phyloP scores from a whole-genome alignment of 2,113 vertebrate species.

The Oryzias javanicus region DNA sequence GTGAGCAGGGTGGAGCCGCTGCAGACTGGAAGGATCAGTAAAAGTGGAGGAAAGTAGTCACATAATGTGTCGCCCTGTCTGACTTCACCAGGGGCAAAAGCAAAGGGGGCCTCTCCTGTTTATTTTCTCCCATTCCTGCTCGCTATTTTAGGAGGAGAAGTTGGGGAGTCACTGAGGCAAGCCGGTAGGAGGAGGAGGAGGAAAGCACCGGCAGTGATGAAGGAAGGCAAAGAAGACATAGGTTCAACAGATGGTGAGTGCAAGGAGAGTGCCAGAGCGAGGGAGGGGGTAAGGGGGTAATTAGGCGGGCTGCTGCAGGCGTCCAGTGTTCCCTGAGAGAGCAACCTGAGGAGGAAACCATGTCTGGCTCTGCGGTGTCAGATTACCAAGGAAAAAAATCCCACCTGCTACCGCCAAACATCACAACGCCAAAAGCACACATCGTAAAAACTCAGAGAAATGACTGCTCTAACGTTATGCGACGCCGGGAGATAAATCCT shows the following conservation, averaged over 20 bases:
- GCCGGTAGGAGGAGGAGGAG: constrained; percentile 7
- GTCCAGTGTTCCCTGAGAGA: constrained; percentile 30
- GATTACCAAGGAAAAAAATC: not conserved
- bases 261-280: constrained; percentile 9
- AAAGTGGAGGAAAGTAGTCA: constrained; percentile 46
- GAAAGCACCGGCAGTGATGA: constrained; percentile 38
- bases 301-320: constrained; percentile 45
- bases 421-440: not conserved
- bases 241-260: constrained; percentile 75
- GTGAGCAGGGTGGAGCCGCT: constrained; percentile 37
- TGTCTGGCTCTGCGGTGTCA: constrained; percentile 13
- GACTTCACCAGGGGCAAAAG: constrained; percentile 30
- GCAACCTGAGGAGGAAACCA: constrained; percentile 26
- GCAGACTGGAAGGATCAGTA: constrained; percentile 50
- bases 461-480: too few species aligned
- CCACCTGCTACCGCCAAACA: constrained; percentile 25
- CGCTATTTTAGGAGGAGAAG: constrained; percentile 71
- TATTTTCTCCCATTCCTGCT: constrained; percentile 52
- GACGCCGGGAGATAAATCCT: not conserved
- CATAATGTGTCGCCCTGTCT: constrained; percentile 20
- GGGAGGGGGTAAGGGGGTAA: constrained; percentile 37
- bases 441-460: not conserved
- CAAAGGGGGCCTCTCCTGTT: constrained; percentile 61
- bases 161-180: constrained; percentile 51
- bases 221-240: constrained; percentile 66